phyloP scores from a whole-genome alignment of 92 coral and sea anemone genomes.

The Parazoanthus atlanticus region DNA sequence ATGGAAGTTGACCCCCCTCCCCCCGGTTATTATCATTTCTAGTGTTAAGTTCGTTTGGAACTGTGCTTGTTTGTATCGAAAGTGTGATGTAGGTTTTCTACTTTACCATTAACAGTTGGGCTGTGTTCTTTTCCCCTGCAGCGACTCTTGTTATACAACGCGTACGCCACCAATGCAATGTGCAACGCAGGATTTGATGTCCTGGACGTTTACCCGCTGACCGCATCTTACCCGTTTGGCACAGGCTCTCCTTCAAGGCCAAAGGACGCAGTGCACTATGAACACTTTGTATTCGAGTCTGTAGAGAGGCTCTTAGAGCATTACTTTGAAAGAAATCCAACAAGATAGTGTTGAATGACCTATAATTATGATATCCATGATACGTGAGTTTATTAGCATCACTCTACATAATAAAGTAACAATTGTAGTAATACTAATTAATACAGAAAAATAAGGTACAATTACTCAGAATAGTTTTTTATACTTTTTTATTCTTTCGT shows the following conservation, averaged over 20 bases:
- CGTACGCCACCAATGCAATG: constrained; percentile 83
- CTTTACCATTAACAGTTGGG: background rate
- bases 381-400: no score
- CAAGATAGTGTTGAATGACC: background rate
- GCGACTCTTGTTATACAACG: constrained; percentile 84
- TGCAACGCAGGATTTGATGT: constrained; percentile 78
- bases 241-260: constrained; percentile 79
- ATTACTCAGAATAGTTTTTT: no score
- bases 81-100: background rate
- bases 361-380: no score
- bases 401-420: no score
- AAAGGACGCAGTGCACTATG: constrained; percentile 85
- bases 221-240: constrained; percentile 85
- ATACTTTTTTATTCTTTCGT: no score
- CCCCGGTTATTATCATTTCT: no score
- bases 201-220: constrained; percentile 81
- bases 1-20: no score
- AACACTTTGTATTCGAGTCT: constrained; percentile 88
- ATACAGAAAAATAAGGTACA: no score
- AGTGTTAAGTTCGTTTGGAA: no score
- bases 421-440: no score
- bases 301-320: constrained; percentile 81
- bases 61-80: no score
- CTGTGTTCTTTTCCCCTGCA: constrained; percentile 46
- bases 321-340: constrained; percentile 48